Evolutionary conservation across 2,888 invertebrate species (phyloP).

Genomic region (Bruchidius siliquastri): DNA sequence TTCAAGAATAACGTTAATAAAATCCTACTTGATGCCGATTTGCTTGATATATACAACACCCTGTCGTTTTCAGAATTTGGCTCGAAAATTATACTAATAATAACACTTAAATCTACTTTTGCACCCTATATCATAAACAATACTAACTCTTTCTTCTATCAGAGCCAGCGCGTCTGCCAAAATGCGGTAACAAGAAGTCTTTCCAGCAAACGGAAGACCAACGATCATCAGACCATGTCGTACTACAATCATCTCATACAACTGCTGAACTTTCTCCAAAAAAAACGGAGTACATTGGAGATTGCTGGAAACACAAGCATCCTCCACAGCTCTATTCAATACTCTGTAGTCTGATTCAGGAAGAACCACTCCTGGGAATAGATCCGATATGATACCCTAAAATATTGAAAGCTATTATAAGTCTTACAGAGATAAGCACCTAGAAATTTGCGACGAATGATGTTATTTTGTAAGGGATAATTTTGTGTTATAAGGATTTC

Average conservation of each 20-base stretch:
- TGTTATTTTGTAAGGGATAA: too few species aligned
- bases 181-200: conserved; percentile 78
- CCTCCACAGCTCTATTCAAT: conserved; percentile 59
- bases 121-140: not conserved
- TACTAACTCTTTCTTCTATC: conserved; percentile 64
- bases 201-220: conserved; percentile 88
- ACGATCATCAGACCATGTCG: conserved; percentile 94
- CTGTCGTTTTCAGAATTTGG: too few species aligned
- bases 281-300: conserved; percentile 82
- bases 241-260: conserved; percentile 94
- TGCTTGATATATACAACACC: too few species aligned
- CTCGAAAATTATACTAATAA: too few species aligned
- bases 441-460: too few species aligned
- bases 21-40: too few species aligned
- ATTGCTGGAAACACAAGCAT: conserved; percentile 67
- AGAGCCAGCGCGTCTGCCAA: conserved; percentile 76
- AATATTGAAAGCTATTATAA: conserved; percentile 30
- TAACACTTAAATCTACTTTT: not conserved
- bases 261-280: conserved; percentile 81
- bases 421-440: not conserved
- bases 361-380: conserved; percentile 82
- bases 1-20: too few species aligned
- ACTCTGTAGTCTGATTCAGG: conserved; percentile 75
- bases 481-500: too few species aligned
- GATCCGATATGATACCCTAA: conserved; percentile 86